These are phyloP conservation scores for Lycodopsis pacificus DNA, from an alignment of 2,797 vertebrate genomes.

Conservation along the genomic window DNA sequence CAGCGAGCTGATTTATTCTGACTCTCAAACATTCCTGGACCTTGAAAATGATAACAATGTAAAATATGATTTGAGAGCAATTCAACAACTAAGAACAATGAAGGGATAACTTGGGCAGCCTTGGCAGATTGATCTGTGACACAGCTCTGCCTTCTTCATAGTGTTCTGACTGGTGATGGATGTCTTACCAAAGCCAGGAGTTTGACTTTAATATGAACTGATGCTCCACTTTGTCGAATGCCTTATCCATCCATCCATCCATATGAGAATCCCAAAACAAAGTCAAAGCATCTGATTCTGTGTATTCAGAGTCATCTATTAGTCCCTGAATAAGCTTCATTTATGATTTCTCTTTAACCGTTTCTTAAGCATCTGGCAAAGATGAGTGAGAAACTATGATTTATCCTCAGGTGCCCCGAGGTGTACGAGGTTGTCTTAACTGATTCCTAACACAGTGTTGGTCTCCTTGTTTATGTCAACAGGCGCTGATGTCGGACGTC, in stretches of 20 bases:
- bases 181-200: neutral
- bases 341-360: neutral
- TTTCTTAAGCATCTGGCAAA: too few species aligned
- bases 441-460: conserved; percentile 9
- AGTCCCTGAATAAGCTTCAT: neutral
- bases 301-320: neutral
- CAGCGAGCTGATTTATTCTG: neutral
- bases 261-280: neutral
- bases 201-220: neutral
- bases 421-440: neutral
- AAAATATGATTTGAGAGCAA: neutral
- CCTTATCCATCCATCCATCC: too few species aligned
- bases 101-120: neutral
- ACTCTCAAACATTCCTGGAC: neutral
- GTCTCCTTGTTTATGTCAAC: conserved; percentile 59
- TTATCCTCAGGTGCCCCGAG: neutral
- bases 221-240: neutral
- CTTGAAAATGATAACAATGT: neutral
- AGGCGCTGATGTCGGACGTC: conserved; percentile 89
- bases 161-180: neutral
- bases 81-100: neutral
- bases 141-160: neutral
- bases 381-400: neutral
- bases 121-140: neutral
- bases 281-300: neutral